Percentiles rank a stretch among this genome's conserved stretches.
phyloP scores from a whole-genome alignment of 2,888 invertebrate genomes.

The Drosophila emarginata region DNA sequence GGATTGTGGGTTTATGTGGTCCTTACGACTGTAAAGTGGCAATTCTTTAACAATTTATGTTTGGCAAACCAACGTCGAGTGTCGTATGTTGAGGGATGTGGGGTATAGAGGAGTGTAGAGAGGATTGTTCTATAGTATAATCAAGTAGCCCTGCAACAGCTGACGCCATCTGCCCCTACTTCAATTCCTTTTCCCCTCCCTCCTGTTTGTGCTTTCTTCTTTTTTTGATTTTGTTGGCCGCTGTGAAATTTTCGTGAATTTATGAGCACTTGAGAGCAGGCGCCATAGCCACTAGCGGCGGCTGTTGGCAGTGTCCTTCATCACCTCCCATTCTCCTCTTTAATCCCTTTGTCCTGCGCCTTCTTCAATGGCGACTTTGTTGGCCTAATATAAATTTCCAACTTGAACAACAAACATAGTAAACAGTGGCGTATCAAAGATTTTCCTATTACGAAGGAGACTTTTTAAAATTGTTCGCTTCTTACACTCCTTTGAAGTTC shows the following conservation, averaged over 20 bases:
- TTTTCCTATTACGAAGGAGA: neutral
- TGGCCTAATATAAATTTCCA: slow-evolving; percentile 76
- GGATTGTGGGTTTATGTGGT: slow-evolving; percentile 70
- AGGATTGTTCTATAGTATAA: neutral
- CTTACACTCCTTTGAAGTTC: no score
- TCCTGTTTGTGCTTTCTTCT: slow-evolving; percentile 47
- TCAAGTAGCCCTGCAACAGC: slow-evolving; percentile 56
- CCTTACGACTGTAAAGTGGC: slow-evolving; percentile 78
- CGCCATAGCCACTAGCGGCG: slow-evolving; percentile 60
- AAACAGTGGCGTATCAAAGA: neutral
- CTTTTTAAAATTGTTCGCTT: neutral
- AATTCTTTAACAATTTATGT: slow-evolving; percentile 79
- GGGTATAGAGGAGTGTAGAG: neutral
- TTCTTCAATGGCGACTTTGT: slow-evolving; percentile 55
- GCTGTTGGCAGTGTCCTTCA: slow-evolving; percentile 19
- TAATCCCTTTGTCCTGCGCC: slow-evolving; percentile 12
- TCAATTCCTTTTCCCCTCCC: neutral
- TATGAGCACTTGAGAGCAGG: slow-evolving; percentile 79
- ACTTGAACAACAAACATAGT: slow-evolving; percentile 48
- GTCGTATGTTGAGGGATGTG: slow-evolving; percentile 21
- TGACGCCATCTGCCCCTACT: slow-evolving; percentile 48
- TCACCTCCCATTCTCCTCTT: slow-evolving; percentile 5
- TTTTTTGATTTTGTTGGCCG: slow-evolving; percentile 69
- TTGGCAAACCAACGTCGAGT: slow-evolving; percentile 68
- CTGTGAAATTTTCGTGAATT: slow-evolving; percentile 78